Evolutionary conservation across 2,113 vertebrate species (phyloP).

Genomic region (Malurus melanocephalus): DNA sequence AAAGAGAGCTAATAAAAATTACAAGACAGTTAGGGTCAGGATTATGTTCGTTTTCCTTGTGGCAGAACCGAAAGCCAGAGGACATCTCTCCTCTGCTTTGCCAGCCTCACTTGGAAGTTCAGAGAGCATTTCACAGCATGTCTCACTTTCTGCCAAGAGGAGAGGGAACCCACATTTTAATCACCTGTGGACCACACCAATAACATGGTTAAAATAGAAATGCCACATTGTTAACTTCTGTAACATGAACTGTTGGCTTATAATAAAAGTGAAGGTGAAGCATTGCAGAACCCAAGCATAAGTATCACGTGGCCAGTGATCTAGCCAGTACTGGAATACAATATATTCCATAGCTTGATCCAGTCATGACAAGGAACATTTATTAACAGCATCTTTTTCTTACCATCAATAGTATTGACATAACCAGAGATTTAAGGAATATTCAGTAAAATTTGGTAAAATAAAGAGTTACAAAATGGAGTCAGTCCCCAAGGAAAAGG

Average conservation of each 20-base stretch:
- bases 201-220: neutral
- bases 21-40: conserved; percentile 14
- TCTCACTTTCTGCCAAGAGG: neutral
- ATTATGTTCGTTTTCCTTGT: neutral
- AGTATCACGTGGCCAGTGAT: neutral
- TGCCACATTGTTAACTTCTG: neutral
- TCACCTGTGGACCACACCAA: neutral
- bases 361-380: neutral
- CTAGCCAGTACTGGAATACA: neutral
- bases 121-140: neutral
- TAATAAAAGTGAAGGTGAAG: neutral
- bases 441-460: neutral
- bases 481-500: neutral
- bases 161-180: neutral
- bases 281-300: neutral
- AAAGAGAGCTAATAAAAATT: conserved; percentile 43
- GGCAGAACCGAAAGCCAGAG: conserved; percentile 6
- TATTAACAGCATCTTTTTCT: neutral
- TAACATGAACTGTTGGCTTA: neutral
- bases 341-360: neutral
- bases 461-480: neutral
- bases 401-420: neutral
- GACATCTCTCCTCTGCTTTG: conserved; percentile 6
- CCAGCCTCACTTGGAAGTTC: neutral
- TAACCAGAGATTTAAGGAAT: neutral